These are phyloP conservation scores for Bombus waltoni DNA, from an alignment of 1,140 invertebrate species.

Conservation along the genomic window DNA sequence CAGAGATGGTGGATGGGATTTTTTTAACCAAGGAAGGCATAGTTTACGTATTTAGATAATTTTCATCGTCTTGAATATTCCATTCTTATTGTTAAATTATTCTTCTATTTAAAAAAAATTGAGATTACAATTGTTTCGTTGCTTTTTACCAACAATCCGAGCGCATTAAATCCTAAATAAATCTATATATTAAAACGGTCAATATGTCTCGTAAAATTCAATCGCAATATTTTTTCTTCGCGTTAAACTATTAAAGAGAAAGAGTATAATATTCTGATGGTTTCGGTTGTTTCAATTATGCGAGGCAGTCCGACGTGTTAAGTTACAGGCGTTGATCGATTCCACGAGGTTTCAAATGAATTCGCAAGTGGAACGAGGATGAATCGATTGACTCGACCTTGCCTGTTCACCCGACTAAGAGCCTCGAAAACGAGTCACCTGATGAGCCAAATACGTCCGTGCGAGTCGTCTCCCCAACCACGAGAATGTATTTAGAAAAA, in stretches of 20 bases:
- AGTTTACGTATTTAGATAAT: no score
- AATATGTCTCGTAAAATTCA: not conserved
- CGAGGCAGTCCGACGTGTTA: not conserved
- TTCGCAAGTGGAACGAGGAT: constrained; percentile 42
- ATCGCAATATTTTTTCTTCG: not conserved
- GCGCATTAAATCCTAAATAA: no score
- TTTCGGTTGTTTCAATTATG: not conserved
- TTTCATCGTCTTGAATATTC: no score
- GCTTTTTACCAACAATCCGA: no score
- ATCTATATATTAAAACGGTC: not conserved
- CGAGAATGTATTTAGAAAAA: not conserved
- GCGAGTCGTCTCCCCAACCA: not conserved
- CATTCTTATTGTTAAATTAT: no score
- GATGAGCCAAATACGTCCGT: not conserved
- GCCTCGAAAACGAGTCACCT: constrained; percentile 10
- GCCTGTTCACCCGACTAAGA: constrained; percentile 10
- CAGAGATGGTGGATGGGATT: no score
- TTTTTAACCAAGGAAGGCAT: no score
- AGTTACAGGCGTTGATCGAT: constrained; percentile 46
- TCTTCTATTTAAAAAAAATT: no score
- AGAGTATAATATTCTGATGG: not conserved
- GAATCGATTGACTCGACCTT: constrained; percentile 44
- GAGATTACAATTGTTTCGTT: no score
- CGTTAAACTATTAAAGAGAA: not conserved
- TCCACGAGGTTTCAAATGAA: constrained; percentile 40